These are phyloP conservation scores for Bos taurus DNA, from an alignment of 2,113 vertebrate genomes.

Conservation along the genomic window ARS-UCD2.0 NC_037340.1:10233501-10234000, in stretches of 20 bases:
- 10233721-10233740: not conserved
- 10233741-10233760: not conserved
- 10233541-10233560: not conserved
- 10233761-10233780: not conserved
- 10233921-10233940: constrained; percentile 61
- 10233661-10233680: not conserved
- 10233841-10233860: constrained; percentile 44
- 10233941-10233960: constrained; percentile 57
- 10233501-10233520: not conserved
- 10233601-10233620: not conserved
- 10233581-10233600: not conserved
- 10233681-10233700: not conserved
- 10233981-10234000: constrained; percentile 66
- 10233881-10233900: constrained; percentile 46
- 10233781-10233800: constrained; percentile 53
- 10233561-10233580: not conserved
- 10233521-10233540: not conserved
- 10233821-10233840: constrained; percentile 46
- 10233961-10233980: constrained; percentile 73
- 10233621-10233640: not conserved
- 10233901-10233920: constrained; percentile 19
- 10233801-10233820: constrained; percentile 24
- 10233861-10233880: constrained; percentile 62
- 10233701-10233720: not conserved
- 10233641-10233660: not conserved